phyloP scores from a whole-genome alignment of 2,888 invertebrate genomes.

The Papilio protenor region DNA sequence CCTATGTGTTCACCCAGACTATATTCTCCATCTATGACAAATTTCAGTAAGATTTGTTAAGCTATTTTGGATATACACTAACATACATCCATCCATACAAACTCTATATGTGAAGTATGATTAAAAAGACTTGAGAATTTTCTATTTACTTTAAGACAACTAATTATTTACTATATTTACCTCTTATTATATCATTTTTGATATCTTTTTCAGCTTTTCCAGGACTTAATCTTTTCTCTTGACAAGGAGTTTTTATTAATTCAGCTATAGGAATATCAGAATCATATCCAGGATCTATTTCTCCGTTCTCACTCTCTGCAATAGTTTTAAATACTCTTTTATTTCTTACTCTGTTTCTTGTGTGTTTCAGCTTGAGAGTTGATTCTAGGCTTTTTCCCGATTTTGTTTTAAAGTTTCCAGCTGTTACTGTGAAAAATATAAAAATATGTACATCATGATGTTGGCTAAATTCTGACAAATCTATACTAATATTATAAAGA shows the following conservation, averaged over 20 bases:
- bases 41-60: too few species aligned
- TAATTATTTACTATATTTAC: neutral
- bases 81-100: too few species aligned
- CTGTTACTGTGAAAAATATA: neutral
- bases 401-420: neutral
- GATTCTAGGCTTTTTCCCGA: neutral
- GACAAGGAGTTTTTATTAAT: conserved; percentile 49
- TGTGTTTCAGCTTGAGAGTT: neutral
- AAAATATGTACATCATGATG: neutral
- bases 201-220: neutral
- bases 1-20: too few species aligned
- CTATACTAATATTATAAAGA: neutral
- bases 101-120: too few species aligned
- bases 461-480: neutral
- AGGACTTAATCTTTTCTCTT: conserved; percentile 7
- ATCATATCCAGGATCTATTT: conserved; percentile 52
- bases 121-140: too few species aligned
- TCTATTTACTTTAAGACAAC: neutral
- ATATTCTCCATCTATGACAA: too few species aligned
- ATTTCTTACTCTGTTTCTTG: conserved; percentile 21
- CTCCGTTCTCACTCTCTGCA: conserved; percentile 39
- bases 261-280: conserved; percentile 61
- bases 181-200: neutral
- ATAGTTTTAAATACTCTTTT: conserved; percentile 47
- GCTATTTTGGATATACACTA: too few species aligned